phyloP scores from a whole-genome alignment of 2,888 invertebrate species.

The Allacma fusca region DNA sequence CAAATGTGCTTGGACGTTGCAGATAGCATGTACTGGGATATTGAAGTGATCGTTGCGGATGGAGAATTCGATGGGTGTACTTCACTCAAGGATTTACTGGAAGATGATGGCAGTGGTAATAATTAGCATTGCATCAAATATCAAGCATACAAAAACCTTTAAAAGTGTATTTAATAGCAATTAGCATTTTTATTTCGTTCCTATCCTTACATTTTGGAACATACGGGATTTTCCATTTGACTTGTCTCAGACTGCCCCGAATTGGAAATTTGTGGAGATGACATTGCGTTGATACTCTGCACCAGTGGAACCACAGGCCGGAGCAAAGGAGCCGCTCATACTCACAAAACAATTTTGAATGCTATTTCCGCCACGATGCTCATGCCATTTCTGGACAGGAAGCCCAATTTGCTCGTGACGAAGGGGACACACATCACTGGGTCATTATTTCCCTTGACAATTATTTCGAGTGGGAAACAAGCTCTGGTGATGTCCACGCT shows the following conservation, averaged over 20 bases:
- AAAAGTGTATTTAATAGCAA: no score
- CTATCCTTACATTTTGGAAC: background rate
- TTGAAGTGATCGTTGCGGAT: constrained; percentile 53
- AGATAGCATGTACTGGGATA: constrained; percentile 56
- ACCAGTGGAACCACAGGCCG: constrained; percentile 57
- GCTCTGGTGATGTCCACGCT: constrained; percentile 47
- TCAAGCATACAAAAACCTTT: no score
- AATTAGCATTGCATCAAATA: no score
- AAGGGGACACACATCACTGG: constrained; percentile 59
- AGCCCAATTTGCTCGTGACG: constrained; percentile 48
- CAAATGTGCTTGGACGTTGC: constrained; percentile 53
- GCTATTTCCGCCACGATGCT: constrained; percentile 22
- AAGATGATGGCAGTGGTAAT: constrained; percentile 56
- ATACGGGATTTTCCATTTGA: background rate
- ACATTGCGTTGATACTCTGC: constrained; percentile 52
- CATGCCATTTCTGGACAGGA: constrained; percentile 40
- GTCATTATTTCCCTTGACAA: constrained; percentile 47
- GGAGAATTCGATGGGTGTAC: constrained; percentile 57
- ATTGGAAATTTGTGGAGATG: constrained; percentile 39
- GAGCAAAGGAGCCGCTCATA: constrained; percentile 52
- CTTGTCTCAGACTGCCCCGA: constrained; percentile 46
- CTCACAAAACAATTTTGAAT: constrained; percentile 48
- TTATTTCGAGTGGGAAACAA: constrained; percentile 44
- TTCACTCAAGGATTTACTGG: constrained; percentile 51
- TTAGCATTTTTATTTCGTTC: no score